Conservation (phyloP, 1,140 invertebrate genomes). For the Littorina saxatilis region DNA sequence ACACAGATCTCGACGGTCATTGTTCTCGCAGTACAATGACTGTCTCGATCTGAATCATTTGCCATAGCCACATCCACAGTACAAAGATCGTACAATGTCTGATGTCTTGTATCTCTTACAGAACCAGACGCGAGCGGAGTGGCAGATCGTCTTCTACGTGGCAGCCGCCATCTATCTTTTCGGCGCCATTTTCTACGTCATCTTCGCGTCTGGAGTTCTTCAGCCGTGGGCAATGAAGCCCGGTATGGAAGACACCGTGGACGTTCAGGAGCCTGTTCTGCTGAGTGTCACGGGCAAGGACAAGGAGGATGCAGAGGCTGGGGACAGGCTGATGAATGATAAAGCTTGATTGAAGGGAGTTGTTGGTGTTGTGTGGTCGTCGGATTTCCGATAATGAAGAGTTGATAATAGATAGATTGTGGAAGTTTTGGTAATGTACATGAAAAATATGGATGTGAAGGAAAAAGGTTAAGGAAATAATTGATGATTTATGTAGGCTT, state of each 20-base stretch:
- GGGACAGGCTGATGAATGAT: constrained; percentile 7
- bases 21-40: no score
- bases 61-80: background rate
- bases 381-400: no score
- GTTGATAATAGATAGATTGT: no score
- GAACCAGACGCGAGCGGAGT: constrained; percentile 68
- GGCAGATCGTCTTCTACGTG: constrained; percentile 72
- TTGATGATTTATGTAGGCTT: no score
- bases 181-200: constrained; percentile 69
- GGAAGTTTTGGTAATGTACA: no score
- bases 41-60: no score
- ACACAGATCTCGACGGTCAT: no score
- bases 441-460: no score
- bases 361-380: no score
- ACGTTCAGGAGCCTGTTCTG: constrained; percentile 11
- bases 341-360: background rate
- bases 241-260: background rate
- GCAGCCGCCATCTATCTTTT: constrained; percentile 67
- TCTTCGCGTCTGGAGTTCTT: constrained; percentile 71
- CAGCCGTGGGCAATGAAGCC: constrained; percentile 59
- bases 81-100: no score
- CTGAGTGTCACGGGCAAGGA: background rate
- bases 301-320: background rate
- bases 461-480: no score
- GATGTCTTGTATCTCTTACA: constrained; percentile 19